Conservation (phyloP, 2,797 vertebrate genomes). For the Vipera latastei region DNA sequence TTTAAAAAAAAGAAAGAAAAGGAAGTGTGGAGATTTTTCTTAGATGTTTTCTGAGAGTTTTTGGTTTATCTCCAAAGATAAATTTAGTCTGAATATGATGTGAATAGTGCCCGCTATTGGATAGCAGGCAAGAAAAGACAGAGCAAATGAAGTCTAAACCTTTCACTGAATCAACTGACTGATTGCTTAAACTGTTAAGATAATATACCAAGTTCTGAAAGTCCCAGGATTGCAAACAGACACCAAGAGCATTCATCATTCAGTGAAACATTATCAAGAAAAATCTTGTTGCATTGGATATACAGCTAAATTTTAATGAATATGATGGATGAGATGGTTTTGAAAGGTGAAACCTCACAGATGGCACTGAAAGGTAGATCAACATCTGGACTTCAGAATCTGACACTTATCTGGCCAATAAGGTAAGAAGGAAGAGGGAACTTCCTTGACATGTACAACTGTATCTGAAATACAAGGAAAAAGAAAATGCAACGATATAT, state of each 20-base stretch:
- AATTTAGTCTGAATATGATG: background rate
- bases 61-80: background rate
- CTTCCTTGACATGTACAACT: background rate
- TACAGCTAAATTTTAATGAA: constrained; percentile 18
- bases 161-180: background rate
- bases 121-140: background rate
- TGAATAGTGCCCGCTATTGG: background rate
- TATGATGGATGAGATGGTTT: constrained; percentile 16
- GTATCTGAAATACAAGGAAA: background rate
- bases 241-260: constrained; percentile 5
- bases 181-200: background rate
- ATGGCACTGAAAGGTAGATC: constrained; percentile 26
- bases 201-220: background rate
- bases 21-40: background rate
- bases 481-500: background rate
- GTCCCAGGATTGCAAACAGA: background rate
- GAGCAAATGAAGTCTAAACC: background rate
- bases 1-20: too few species aligned
- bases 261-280: constrained; percentile 17
- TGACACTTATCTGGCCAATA: constrained; percentile 8
- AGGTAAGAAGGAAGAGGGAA: constrained; percentile 10
- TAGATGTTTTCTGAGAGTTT: background rate
- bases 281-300: background rate
- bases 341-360: constrained; percentile 19
- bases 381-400: constrained; percentile 10